A percentile compares a stretch with the other conserved stretches of the same genome.
Evolutionary conservation across 2,797 vertebrate species (phyloP).

Genomic region (Dipus sagitta): DNA sequence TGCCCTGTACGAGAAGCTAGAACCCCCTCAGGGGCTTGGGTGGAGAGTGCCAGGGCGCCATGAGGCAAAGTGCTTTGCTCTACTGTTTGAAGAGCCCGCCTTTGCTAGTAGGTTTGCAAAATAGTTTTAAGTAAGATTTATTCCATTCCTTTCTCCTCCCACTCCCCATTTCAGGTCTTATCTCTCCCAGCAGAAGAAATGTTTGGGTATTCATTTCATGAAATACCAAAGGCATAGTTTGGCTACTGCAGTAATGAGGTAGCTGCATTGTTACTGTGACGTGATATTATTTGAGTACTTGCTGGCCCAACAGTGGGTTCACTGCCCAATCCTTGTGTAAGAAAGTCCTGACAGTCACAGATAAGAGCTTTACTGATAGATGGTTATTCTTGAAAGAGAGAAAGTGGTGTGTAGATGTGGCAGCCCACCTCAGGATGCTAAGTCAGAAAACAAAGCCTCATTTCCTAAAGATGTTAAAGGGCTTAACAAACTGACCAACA

Average conservation of each 20-base stretch:
- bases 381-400: not conserved
- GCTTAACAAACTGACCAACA: not conserved
- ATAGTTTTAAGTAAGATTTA: not conserved
- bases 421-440: not conserved
- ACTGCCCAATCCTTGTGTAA: not conserved
- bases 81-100: not conserved
- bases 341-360: not conserved
- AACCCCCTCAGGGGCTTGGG: not conserved
- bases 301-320: not conserved
- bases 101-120: not conserved
- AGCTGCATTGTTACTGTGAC: not conserved
- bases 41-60: not conserved
- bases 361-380: not conserved
- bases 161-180: not conserved
- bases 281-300: not conserved
- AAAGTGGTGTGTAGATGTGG: not conserved
- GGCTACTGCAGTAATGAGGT: no score
- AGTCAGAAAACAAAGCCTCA: not conserved
- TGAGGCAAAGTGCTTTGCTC: not conserved
- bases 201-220: not conserved
- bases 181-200: not conserved
- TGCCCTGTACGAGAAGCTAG: not conserved
- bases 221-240: not conserved
- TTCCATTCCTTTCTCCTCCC: not conserved
- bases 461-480: slow-evolving; percentile 11